Evolutionary conservation across 2,113 vertebrate species (phyloP).

Genomic region (Spilogale gracilis): DNA sequence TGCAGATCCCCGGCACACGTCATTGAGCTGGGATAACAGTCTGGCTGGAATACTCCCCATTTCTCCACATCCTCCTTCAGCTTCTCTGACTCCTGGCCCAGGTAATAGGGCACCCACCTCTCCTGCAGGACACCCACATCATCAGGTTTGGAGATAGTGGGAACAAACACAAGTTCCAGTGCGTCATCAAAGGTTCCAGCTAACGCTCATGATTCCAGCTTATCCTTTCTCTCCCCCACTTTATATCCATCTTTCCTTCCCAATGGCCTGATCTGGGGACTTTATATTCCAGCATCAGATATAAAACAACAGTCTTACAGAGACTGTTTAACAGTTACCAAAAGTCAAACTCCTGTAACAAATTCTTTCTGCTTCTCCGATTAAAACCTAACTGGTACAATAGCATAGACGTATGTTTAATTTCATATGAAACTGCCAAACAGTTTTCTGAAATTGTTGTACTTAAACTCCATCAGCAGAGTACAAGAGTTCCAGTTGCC

Average conservation of each 20-base stretch:
- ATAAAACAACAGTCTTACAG: background rate
- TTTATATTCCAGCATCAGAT: background rate
- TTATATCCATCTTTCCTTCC: background rate
- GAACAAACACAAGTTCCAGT: background rate
- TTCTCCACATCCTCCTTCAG: background rate
- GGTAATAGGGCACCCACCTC: background rate
- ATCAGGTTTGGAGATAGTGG: background rate
- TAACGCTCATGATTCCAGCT: background rate
- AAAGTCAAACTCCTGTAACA: background rate
- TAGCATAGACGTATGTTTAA: background rate
- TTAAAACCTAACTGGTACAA: background rate
- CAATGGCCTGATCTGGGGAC: background rate
- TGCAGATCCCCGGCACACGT: background rate
- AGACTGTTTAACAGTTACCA: background rate
- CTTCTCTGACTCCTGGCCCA: background rate
- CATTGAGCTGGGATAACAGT: background rate
- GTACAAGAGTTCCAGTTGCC: background rate
- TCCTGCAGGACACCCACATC: background rate
- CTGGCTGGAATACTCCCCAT: background rate
- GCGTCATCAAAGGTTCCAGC: background rate
- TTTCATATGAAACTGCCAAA: slow-evolving; percentile 16
- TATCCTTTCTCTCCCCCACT: background rate
- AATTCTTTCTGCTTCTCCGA: background rate
- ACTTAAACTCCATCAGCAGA: slow-evolving; percentile 5
- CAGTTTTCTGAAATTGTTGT: background rate